Conservation (phyloP, 2,888 invertebrate genomes). For the Malacosoma neustria region DNA sequence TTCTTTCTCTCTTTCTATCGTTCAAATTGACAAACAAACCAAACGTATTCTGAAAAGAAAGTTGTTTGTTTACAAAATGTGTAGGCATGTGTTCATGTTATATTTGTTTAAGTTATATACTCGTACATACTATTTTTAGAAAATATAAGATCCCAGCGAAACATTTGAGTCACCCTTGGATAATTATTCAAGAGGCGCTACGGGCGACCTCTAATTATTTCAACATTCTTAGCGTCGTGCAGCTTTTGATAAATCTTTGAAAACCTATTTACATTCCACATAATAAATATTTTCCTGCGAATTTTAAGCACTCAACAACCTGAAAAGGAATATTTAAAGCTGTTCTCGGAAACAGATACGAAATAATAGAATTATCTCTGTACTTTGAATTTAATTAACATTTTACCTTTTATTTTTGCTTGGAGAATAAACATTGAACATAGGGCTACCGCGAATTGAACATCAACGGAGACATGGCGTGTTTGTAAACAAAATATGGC, state of each 20-base stretch:
- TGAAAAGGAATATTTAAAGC: background rate
- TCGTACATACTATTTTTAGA: too few species aligned
- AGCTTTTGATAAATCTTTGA: constrained; percentile 11
- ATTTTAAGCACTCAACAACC: background rate
- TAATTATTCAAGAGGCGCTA: constrained; percentile 12
- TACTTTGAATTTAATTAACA: background rate
- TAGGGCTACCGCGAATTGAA: too few species aligned
- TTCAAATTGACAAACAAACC: too few species aligned
- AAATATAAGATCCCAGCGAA: background rate
- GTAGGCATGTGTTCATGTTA: too few species aligned
- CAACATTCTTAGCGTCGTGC: constrained; percentile 10
- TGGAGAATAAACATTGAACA: background rate
- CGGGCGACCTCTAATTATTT: constrained; percentile 14
- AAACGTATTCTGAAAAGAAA: too few species aligned
- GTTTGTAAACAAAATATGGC: too few species aligned
- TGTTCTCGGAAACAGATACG: background rate
- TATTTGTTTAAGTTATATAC: too few species aligned
- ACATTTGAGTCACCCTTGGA: constrained; percentile 5
- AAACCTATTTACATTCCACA: constrained; percentile 10
- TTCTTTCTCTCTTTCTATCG: too few species aligned
- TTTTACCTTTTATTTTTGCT: background rate
- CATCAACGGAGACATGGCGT: too few species aligned
- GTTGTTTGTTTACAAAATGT: too few species aligned
- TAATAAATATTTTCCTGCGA: constrained; percentile 4
- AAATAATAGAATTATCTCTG: background rate